These are phyloP conservation scores for Halcyon malimbica DNA, from an alignment of 2,113 vertebrate genomes.

Conservation along the genomic window DNA sequence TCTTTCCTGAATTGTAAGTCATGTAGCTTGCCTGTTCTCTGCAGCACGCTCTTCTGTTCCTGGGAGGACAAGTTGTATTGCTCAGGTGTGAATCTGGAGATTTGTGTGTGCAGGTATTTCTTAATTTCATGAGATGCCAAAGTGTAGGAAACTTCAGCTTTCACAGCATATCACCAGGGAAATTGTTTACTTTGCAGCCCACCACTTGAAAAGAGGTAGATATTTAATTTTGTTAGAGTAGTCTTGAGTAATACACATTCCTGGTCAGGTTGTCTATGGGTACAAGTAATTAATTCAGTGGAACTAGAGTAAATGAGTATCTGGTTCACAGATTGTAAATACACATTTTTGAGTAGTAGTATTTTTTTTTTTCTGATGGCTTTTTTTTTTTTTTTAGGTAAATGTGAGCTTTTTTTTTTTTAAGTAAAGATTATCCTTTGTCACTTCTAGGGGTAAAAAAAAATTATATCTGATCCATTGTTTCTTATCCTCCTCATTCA, in stretches of 20 bases:
- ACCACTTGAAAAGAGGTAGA: background rate
- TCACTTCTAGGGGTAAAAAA: background rate
- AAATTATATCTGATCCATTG: background rate
- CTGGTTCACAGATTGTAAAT: conserved; percentile 34
- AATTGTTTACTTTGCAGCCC: background rate
- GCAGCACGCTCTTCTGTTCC: background rate
- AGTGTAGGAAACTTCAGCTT: background rate
- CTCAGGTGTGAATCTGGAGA: conserved; percentile 67
- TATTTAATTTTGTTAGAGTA: background rate
- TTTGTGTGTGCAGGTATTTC: conserved; percentile 22
- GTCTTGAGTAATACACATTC: background rate
- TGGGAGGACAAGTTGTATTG: conserved; percentile 35
- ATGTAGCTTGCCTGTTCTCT: conserved; percentile 22
- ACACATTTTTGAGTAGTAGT: background rate
- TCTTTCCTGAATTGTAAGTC: background rate
- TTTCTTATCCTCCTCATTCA: background rate
- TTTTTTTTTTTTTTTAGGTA: background rate
- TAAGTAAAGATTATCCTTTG: background rate
- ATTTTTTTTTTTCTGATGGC: background rate
- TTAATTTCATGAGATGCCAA: conserved; percentile 20
- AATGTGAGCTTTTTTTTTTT: background rate
- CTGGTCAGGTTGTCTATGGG: background rate
- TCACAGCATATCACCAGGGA: background rate
- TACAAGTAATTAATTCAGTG: background rate
- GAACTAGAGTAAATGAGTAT: background rate